Conservation (phyloP, 2,113 vertebrate species). For the Psephotus haematonotus region DNA sequence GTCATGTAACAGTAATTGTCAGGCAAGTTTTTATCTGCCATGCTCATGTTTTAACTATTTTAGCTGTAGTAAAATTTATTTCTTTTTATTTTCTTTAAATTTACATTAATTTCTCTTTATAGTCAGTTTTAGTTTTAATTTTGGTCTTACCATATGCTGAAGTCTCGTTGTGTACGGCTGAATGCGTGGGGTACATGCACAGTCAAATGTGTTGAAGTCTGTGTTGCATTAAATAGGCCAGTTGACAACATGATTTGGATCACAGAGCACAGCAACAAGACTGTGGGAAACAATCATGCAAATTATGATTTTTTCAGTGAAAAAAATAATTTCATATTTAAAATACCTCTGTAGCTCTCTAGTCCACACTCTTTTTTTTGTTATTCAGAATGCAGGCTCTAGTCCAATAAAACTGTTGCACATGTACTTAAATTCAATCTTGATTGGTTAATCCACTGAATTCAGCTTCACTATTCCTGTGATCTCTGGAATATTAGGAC, state of each 20-base stretch:
- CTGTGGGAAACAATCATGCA: neutral
- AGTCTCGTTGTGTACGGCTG: neutral
- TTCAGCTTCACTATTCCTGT: neutral
- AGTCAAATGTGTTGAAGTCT: neutral
- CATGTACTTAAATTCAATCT: neutral
- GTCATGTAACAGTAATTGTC: neutral
- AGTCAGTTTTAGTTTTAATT: neutral
- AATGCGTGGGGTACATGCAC: rapidly evolving
- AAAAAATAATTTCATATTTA: neutral
- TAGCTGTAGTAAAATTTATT: neutral
- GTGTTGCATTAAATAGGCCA: neutral
- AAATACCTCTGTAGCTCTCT: neutral
- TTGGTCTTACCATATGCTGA: neutral
- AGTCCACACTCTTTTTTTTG: neutral
- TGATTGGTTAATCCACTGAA: neutral
- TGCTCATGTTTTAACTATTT: neutral
- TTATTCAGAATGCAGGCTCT: neutral
- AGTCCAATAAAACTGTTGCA: neutral
- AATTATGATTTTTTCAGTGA: neutral
- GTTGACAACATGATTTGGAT: neutral
- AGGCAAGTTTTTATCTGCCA: neutral
- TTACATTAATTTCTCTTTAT: neutral
- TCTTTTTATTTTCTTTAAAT: neutral
- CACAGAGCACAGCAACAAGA: neutral
- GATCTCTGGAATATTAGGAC: neutral